Evolutionary conservation across 2,797 vertebrate species (phyloP).

Genomic region (Sebastes diploproa): DNA sequence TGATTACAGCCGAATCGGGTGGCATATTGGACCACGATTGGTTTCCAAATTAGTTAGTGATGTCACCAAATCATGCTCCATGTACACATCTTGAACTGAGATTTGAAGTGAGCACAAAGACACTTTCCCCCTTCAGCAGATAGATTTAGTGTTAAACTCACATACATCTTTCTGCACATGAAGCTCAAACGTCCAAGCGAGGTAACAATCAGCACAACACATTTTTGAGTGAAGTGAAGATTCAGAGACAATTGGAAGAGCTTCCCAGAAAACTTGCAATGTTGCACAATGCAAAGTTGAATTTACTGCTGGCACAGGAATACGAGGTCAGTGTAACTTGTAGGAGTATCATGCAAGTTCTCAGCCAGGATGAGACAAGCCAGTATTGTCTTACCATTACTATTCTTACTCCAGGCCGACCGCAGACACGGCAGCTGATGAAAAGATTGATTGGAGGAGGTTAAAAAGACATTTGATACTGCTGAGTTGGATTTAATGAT

Average conservation of each 20-base stretch:
- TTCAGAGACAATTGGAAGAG: slow-evolving; percentile 9
- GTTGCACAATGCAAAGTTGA: slow-evolving; percentile 12
- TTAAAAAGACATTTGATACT: slow-evolving; percentile 78
- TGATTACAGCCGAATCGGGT: not conserved
- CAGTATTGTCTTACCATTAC: slow-evolving; percentile 82
- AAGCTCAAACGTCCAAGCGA: not conserved
- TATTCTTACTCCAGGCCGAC: slow-evolving; percentile 70
- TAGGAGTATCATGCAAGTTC: slow-evolving; percentile 48
- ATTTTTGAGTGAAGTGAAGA: not conserved
- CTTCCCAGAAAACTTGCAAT: slow-evolving; percentile 24
- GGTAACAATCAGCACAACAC: not conserved
- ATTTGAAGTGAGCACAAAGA: not conserved
- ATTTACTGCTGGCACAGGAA: slow-evolving; percentile 33
- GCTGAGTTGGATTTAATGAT: slow-evolving; percentile 65
- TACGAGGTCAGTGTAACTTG: slow-evolving; percentile 47
- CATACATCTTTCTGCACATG: not conserved
- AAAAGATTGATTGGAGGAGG: slow-evolving; percentile 77
- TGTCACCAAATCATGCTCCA: not conserved
- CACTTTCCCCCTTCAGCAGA: not conserved
- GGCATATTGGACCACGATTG: not conserved
- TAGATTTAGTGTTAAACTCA: not conserved
- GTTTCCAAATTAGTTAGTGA: not conserved
- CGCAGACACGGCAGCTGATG: slow-evolving; percentile 68
- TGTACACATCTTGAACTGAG: not conserved
- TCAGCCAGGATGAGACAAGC: slow-evolving; percentile 74